Percentiles rank a stretch among this genome's conserved stretches.
Conservation (phyloP, 2,113 vertebrate genomes). For the Indri indri region DNA sequence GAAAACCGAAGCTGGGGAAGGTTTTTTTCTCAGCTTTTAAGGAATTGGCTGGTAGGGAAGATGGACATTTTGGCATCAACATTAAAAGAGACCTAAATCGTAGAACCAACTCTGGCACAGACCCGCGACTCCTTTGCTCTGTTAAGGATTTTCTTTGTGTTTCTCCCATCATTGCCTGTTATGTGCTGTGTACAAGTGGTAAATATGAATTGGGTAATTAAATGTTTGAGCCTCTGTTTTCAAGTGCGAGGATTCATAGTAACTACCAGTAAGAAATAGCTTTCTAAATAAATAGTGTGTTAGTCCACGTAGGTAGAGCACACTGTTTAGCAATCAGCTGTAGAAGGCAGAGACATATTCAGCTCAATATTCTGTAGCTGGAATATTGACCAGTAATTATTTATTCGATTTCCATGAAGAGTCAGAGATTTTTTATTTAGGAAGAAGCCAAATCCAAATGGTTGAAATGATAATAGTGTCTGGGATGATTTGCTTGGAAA, state of each 20-base stretch:
- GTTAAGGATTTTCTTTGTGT: background rate
- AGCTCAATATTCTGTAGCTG: background rate
- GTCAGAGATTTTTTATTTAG: background rate
- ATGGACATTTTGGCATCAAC: background rate
- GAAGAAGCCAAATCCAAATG: background rate
- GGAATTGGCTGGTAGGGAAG: background rate
- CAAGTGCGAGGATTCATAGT: background rate
- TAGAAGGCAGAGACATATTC: background rate
- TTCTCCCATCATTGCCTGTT: background rate
- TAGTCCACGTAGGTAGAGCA: background rate
- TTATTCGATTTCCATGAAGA: background rate
- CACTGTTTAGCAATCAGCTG: background rate
- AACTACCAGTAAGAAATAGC: background rate
- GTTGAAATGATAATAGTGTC: background rate
- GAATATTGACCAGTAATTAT: background rate
- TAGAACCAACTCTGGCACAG: background rate
- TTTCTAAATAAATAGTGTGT: background rate
- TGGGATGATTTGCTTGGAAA: background rate
- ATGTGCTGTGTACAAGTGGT: background rate
- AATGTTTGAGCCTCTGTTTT: background rate
- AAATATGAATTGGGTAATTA: slow-evolving; percentile 6
- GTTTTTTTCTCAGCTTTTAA: background rate
- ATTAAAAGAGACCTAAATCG: background rate
- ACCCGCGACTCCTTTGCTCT: background rate
- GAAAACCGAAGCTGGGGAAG: background rate